Conservation (phyloP, 2,888 invertebrate genomes). For the Caenorhabditis sp. region DNA sequence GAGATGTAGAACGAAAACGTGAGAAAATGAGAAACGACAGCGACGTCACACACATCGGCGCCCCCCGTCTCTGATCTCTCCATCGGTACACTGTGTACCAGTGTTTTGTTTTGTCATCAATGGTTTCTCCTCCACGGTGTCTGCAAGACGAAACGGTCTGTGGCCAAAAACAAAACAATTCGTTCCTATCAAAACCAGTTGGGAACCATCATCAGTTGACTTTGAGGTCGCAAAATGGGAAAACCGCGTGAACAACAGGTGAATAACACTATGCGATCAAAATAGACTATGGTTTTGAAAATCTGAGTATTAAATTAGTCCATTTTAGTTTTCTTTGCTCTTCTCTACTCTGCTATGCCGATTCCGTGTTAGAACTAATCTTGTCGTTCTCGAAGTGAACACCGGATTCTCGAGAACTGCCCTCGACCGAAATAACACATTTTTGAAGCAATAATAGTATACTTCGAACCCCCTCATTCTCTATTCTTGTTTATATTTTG, state of each 20-base stretch:
- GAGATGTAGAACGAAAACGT: constrained; percentile 39
- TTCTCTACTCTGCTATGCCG: too few relatives aligned
- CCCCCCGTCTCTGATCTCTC: constrained; percentile 9
- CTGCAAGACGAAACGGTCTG: constrained; percentile 18
- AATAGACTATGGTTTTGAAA: too few relatives aligned
- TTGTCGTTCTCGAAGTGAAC: too few relatives aligned
- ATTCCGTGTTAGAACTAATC: too few relatives aligned
- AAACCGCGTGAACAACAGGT: not conserved
- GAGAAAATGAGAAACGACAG: constrained; percentile 46
- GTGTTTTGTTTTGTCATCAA: constrained; percentile 7
- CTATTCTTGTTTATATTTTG: constrained; percentile 31
- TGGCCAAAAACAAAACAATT: constrained; percentile 16
- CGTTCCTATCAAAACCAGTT: constrained; percentile 25
- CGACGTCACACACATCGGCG: constrained; percentile 37
- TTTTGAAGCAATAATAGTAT: not conserved
- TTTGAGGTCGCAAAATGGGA: constrained; percentile 13
- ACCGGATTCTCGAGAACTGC: too few relatives aligned
- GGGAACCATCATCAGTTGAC: not conserved
- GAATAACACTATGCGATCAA: not conserved
- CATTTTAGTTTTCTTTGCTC: too few relatives aligned
- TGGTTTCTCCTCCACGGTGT: constrained; percentile 46
- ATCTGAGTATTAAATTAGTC: too few relatives aligned
- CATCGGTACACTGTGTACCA: constrained; percentile 49
- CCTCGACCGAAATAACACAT: too few relatives aligned
- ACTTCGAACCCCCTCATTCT: constrained; percentile 22